These are phyloP conservation scores for Xylocopa sonorina DNA, from an alignment of 1,140 invertebrate genomes.

Conservation along the genomic window DNA sequence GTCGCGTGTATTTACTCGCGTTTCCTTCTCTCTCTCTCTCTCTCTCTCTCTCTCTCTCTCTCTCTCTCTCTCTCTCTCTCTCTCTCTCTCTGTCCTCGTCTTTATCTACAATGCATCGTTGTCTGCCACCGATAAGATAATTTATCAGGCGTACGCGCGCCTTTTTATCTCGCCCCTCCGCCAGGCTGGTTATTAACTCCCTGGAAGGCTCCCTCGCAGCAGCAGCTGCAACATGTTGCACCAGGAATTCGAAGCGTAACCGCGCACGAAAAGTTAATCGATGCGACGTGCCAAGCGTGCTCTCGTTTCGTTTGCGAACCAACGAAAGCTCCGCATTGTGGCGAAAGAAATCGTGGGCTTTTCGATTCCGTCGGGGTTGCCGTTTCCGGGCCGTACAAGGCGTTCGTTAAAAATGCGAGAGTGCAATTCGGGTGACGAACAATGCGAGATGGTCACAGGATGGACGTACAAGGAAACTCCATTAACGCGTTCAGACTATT, in stretches of 20 bases:
- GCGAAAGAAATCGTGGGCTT: too few relatives aligned
- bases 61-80: constrained; percentile 1
- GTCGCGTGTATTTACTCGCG: neutral
- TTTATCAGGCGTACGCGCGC: constrained; percentile 14
- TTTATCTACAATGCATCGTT: neutral
- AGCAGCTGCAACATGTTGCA: constrained; percentile 6
- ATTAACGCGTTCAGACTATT: too few relatives aligned
- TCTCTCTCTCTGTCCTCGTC: neutral
- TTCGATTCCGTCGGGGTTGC: too few relatives aligned
- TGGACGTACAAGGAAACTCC: too few relatives aligned
- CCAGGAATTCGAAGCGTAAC: constrained; percentile 9
- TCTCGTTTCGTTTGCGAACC: too few relatives aligned
- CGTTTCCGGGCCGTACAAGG: too few relatives aligned
- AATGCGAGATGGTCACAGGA: too few relatives aligned
- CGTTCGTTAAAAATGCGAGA: too few relatives aligned
- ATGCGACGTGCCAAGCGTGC: neutral
- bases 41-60: constrained; percentile 7
- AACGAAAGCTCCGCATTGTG: neutral
- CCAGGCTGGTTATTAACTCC: constrained; percentile 8
- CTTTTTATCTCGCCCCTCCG: constrained; percentile 8
- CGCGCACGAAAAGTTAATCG: neutral
- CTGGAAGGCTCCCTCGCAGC: neutral
- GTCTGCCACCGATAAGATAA: constrained; percentile 34
- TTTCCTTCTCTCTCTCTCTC: constrained; percentile 12
- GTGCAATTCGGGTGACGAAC: too few relatives aligned